Evolutionary conservation across 2,888 invertebrate genomes (phyloP), one percentile per base, ranked within the genome.

Genomic region (Hyppa rectilinea): DNA sequence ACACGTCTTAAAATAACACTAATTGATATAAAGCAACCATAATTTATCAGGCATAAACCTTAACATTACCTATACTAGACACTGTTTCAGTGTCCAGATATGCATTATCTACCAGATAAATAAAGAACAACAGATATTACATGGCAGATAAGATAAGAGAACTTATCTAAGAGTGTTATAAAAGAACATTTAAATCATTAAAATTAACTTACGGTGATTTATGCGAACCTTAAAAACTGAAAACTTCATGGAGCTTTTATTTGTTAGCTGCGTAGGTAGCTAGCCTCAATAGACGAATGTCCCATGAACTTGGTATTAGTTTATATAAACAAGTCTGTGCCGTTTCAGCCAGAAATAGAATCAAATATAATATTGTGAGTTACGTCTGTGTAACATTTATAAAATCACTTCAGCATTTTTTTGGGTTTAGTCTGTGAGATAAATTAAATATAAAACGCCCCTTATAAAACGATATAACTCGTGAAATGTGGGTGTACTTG

Each of bases 221-320:
- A 26, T 31, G 4, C 14, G 10, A 55, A 49, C 20, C 14, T 29
- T 55, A 50, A 50, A 31, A 53, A 23, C 49, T 56, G 4, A 66
- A 63, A 26, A 29, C n/a, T 58, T 49, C 38, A 34, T 55, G 43
- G 49, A 66, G 47, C 10, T 59, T 60, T 52, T 2, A 49, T 43
- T 52, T 45, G 2, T 38, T 53, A n/a, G 29, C n/a, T 62, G 34
- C 4, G 26, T 61, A 31, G 20, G 12, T 34, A 53, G 47, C 45
- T 65, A 53, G 59, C 45, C 43, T 55, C 47, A 61, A 59, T 34
- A 49, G n/a, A 26, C 66, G n/a, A 38, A 56, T 69, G 75, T 70
- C 45, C 76, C 79, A 68, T 83, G 84, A 83, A 79, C 82, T 81
- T 79, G 65, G 50, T 55, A 56, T 53, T 45, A 34, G 61, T 84